Base-by-base conservation (phyloP, 2,888 invertebrate species). In the Melangyna quadrimaculata region DNA sequence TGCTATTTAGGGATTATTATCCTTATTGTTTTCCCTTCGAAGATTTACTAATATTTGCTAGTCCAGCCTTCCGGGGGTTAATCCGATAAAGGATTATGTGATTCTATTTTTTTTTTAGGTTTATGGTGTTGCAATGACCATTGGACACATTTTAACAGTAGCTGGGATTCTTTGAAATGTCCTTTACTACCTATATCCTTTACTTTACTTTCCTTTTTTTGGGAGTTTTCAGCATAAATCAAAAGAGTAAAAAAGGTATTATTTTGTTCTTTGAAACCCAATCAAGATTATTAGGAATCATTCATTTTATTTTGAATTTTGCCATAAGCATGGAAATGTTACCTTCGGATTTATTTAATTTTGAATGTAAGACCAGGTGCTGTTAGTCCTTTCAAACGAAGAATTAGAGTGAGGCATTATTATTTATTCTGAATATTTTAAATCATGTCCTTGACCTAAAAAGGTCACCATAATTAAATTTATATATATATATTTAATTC, bases 41-140 rank as follows among this genome's bases (percentile, higher is more conserved):
- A 78, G 86, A 72, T 86, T 86, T 86, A 86, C 86, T 73, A 86
- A 86, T 86, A 86, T 86, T 86, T 86, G 81, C 77, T 63, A 65
- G 78, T 78, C 73, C 86, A 61, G 69, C 81, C 86, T 70, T 79
- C 32, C 61, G 63, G 81, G 61, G 81, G 77, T 55, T 78, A 86
- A 86, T 81, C 81, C 81, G 86, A 78, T 86, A 86, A 86, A 86
- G 86, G 86, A 86, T 86, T 86, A 77, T 69, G 57, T 51, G 70
- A 67, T 35, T 51, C 10, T 51, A 59, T 71, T 53, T 51, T 75
- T 63, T 32, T 27, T 22, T 3, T 59, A n/a, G n/a, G 70, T 40
- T 9, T 22, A 32, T 61, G 24, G 55, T 78, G 61, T 59, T 65
- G 65, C 71, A 67, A 69, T 83, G 80, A 72, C 79, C 75, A 27